Conservation (phyloP, 2,113 vertebrate genomes). For the Irena cyanogastra region DNA sequence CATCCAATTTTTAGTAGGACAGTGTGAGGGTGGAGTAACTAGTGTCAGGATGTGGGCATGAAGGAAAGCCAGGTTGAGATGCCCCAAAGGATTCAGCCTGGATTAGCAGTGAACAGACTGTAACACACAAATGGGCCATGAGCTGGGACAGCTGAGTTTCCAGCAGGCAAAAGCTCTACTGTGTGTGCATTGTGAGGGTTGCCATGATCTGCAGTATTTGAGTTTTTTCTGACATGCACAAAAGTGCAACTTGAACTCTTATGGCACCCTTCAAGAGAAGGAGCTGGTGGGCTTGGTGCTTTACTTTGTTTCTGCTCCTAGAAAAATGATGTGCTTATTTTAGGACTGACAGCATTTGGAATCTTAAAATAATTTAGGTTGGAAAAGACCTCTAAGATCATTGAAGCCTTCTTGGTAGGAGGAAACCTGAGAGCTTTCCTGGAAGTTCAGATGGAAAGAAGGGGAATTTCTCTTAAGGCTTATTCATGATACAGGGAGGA, state of each 20-base stretch:
- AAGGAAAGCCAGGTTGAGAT: not conserved
- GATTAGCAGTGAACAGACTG: not conserved
- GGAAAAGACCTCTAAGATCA: not conserved
- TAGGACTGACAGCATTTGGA: not conserved
- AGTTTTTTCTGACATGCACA: not conserved
- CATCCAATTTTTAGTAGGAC: not conserved
- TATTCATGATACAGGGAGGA: not conserved
- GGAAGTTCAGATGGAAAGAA: not conserved
- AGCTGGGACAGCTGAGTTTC: not conserved
- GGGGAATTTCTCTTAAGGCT: not conserved
- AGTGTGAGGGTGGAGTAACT: not conserved
- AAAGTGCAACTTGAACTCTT: not conserved
- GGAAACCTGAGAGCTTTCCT: not conserved
- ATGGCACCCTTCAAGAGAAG: not conserved
- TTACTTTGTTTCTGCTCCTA: not conserved
- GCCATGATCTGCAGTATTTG: fast-evolving
- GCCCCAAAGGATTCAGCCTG: not conserved
- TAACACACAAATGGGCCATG: not conserved
- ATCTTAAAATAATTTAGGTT: not conserved
- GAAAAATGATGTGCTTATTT: not conserved
- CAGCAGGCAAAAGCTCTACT: not conserved
- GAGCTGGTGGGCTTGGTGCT: not conserved
- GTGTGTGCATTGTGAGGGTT: not conserved
- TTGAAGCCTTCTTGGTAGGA: not conserved
- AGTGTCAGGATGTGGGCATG: not conserved